These are phyloP conservation scores for Chunga burmeisteri DNA, from an alignment of 2,113 vertebrate species.

Conservation along the genomic window DNA sequence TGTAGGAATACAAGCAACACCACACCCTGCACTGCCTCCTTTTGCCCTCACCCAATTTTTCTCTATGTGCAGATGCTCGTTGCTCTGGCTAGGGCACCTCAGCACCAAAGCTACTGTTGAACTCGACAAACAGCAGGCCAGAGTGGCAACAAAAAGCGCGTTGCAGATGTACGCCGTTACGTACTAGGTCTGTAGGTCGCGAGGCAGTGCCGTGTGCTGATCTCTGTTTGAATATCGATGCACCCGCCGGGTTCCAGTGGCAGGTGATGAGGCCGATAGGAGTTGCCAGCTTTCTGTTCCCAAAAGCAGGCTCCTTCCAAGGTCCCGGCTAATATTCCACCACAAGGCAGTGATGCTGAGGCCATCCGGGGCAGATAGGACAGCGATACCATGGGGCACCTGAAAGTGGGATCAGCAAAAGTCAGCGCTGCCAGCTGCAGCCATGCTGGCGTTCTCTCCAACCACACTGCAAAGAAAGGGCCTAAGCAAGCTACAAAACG, in stretches of 20 bases:
- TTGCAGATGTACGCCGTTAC: background rate
- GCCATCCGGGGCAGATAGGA: constrained; percentile 87
- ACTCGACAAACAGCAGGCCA: background rate
- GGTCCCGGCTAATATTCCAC: constrained; percentile 89
- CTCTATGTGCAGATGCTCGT: rapidly evolving
- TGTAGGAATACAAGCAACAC: background rate
- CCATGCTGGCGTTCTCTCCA: background rate
- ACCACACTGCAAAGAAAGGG: background rate
- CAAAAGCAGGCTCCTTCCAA: constrained; percentile 93
- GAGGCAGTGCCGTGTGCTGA: constrained; percentile 88
- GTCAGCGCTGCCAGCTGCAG: background rate
- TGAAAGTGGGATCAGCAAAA: constrained; percentile 21
- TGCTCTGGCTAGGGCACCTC: background rate
- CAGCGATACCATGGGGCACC: constrained; percentile 90
- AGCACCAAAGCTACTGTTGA: background rate
- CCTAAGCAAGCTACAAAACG: background rate
- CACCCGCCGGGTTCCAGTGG: constrained; percentile 86
- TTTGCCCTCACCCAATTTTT: background rate
- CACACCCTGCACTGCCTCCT: background rate
- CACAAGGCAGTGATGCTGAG: constrained; percentile 83
- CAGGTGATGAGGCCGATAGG: constrained; percentile 84
- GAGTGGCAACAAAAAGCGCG: rapidly evolving
- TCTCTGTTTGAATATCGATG: constrained; percentile 90
- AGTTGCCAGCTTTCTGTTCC: constrained; percentile 80
- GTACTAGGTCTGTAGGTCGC: constrained; percentile 89